Base-by-base conservation (phyloP, 2,888 invertebrate genomes). In the Leucoptera coffeella region DNA sequence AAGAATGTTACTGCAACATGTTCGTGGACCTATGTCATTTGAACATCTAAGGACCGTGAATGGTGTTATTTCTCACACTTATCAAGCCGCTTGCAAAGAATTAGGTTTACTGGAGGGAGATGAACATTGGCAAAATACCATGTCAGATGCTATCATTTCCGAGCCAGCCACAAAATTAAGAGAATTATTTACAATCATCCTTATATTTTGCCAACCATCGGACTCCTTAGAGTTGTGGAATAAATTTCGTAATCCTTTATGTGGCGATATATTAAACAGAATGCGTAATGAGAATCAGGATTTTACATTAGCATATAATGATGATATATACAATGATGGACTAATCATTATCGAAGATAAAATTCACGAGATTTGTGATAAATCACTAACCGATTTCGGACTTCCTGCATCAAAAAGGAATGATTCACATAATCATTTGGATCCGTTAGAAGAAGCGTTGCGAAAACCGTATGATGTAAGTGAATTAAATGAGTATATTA, bases 371-470 rank as follows among this genome's bases (percentile, higher is more conserved):
- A 19, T 8, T 19, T 19, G 6, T 5, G 26, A 26, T 20, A 26
- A 26, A 26, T 19, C 17, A 4, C 11, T 26, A 26, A 26, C 12
- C 12, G 26, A 26, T 19, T 26, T 26, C 20, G 26, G 20, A n/a
- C 20, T 26, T 19, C 19, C 26, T 19, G 8, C 20, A 19, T 17
- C 20, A 20, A 19, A 26, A 19, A 26, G n/a, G 20, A n/a, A 11
- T 8, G 20, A 10, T 25, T 35, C 35, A 19, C 31, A 30, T 15
- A 32, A 32, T 34, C 30, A 30, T 19, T 10, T 22, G 12, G 30
- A 34, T 20, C 30, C 26, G 30, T 35, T 35, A 13, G 29, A 34
- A 34, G n/a, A n/a, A n/a, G n/a, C n/a, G n/a, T n/a, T n/a, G n/a
- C n/a, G n/a, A n/a, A n/a, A n/a, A n/a, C n/a, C n/a, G n/a, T n/a